A percentile compares a stretch with the other conserved stretches of the same genome.
Evolutionary conservation across 1,140 invertebrate species (phyloP).

Genomic region (Proales similis): DNA sequence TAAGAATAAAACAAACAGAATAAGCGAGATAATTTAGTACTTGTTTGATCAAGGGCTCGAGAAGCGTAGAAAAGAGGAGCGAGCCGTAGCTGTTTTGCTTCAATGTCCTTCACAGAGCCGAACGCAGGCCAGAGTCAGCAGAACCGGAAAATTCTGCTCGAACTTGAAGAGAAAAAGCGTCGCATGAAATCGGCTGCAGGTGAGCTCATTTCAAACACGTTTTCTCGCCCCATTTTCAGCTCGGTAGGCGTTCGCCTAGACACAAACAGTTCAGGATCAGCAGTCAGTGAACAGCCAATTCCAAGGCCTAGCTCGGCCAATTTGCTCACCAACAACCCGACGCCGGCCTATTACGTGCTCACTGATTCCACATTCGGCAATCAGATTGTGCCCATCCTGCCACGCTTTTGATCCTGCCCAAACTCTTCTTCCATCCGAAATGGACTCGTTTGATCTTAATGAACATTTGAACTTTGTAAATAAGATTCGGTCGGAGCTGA

Average conservation of each 20-base stretch:
- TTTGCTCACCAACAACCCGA: neutral
- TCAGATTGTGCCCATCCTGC: slow-evolving; percentile 35
- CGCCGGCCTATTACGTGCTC: slow-evolving; percentile 12
- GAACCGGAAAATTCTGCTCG: slow-evolving; percentile 31
- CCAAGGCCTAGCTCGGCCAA: neutral
- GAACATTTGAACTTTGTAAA: slow-evolving; percentile 10
- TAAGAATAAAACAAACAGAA: too few relatives aligned
- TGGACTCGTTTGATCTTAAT: neutral
- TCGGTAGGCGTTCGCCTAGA: too few relatives aligned
- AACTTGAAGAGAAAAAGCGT: slow-evolving; percentile 35
- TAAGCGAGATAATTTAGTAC: too few relatives aligned
- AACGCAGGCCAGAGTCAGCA: slow-evolving; percentile 36
- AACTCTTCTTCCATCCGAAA: too few relatives aligned
- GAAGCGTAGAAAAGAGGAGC: too few relatives aligned
- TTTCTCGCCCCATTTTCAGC: too few relatives aligned
- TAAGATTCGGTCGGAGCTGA: neutral
- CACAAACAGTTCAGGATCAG: too few relatives aligned
- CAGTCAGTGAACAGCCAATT: too few relatives aligned
- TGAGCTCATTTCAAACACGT: too few relatives aligned
- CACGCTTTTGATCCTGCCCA: slow-evolving; percentile 13
- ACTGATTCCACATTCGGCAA: slow-evolving; percentile 33
- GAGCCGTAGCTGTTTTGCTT: neutral
- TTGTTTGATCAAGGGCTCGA: too few relatives aligned
- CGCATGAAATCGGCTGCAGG: slow-evolving; percentile 30
- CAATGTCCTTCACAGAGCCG: slow-evolving; percentile 37